Conservation (phyloP, 2,113 vertebrate genomes). For the Pandion haliaetus region DNA sequence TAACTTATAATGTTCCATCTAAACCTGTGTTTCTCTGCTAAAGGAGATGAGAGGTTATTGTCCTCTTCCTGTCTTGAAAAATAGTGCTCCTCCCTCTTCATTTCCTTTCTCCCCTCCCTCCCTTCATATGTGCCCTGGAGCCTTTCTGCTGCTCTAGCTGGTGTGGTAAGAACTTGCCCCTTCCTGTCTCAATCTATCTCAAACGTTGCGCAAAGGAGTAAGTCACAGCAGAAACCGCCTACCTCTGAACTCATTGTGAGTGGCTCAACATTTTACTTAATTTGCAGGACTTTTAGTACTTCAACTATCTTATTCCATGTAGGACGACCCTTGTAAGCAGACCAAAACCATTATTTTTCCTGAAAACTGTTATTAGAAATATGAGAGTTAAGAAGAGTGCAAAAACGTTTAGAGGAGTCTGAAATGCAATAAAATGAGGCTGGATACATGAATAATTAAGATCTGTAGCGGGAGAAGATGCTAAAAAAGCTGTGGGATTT, state of each 20-base stretch:
- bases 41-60: neutral
- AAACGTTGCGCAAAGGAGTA: neutral
- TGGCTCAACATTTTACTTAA: neutral
- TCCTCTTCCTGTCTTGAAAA: neutral
- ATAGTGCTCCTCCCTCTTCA: neutral
- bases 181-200: neutral
- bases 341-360: neutral
- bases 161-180: neutral
- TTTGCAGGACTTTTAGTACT: neutral
- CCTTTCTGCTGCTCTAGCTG: neutral
- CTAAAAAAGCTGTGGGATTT: neutral
- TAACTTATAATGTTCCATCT: neutral
- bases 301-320: neutral
- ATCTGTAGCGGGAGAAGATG: neutral
- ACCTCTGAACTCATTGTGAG: neutral
- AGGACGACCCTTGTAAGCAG: neutral
- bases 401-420: neutral
- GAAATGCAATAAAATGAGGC: neutral
- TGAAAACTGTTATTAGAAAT: neutral
- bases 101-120: neutral
- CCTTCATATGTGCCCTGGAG: neutral
- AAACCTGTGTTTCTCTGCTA: neutral
- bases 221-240: neutral
- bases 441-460: neutral
- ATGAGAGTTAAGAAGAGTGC: neutral